A percentile compares a stretch with the other conserved stretches of the same genome.
These are phyloP conservation scores for Salvelinus alpinus DNA, from an alignment of 2,113 vertebrate species.

Conservation along the genomic window DNA sequence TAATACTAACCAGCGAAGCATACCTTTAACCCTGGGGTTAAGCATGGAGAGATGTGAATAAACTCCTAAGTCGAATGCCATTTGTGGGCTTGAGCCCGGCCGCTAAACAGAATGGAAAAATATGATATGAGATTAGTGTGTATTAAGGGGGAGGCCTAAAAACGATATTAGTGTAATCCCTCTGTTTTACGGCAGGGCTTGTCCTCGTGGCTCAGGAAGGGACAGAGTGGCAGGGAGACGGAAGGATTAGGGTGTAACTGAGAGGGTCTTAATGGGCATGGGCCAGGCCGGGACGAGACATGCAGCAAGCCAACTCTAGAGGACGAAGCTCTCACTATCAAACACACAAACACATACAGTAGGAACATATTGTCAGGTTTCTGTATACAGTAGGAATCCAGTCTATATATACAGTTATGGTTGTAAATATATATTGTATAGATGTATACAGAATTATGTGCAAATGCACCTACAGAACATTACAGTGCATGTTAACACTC, in stretches of 20 bases:
- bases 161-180: constrained; percentile 56
- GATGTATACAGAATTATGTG: no score
- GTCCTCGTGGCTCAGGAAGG: constrained; percentile 17
- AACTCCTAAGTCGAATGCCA: constrained; percentile 28
- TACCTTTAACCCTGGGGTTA: constrained; percentile 18
- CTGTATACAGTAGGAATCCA: no score
- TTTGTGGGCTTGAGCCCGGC: constrained; percentile 19
- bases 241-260: constrained; percentile 47
- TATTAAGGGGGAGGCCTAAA: constrained; percentile 51
- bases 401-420: no score
- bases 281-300: no score
- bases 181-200: constrained; percentile 45
- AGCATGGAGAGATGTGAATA: constrained; percentile 27
- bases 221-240: neutral
- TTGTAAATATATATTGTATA: no score
- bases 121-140: constrained; percentile 61
- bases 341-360: no score
- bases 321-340: no score
- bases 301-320: no score
- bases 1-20: neutral
- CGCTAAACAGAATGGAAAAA: constrained; percentile 44
- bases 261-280: constrained; percentile 20
- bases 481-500: no score
- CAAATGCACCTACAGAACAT: no score
- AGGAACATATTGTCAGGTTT: no score